phyloP scores from a whole-genome alignment of 2,888 invertebrate genomes.

The Andrena dorsata region DNA sequence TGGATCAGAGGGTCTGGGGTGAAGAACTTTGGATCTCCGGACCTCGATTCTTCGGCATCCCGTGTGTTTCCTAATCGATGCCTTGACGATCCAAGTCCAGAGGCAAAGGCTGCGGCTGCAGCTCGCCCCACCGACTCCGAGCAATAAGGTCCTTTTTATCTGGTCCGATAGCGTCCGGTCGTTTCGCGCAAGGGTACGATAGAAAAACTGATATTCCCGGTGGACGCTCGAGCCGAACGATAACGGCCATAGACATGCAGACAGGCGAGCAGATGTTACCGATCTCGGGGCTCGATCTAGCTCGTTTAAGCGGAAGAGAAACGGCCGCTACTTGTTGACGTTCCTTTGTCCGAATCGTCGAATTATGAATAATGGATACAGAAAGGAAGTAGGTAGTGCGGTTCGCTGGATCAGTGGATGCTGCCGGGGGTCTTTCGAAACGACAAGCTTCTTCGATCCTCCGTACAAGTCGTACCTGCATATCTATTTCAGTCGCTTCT shows the following conservation, averaged over 20 bases:
- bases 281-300: neutral
- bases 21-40: neutral
- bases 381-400: neutral
- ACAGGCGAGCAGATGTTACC: conserved; percentile 27
- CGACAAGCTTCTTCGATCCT: neutral
- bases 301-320: neutral
- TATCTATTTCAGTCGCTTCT: neutral
- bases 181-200: conserved; percentile 8
- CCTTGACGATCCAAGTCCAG: conserved; percentile 1
- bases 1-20: neutral
- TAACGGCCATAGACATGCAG: conserved; percentile 29
- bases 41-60: neutral
- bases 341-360: conserved; percentile 34
- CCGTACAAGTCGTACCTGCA: too few relatives aligned
- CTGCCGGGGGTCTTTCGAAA: neutral
- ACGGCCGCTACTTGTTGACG: conserved; percentile 50
- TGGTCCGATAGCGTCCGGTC: neutral
- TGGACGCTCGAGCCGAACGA: conserved; percentile 1
- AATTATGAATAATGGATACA: conserved; percentile 58
- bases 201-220: conserved; percentile 28
- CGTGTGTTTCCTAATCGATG: neutral
- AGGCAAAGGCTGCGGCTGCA: neutral
- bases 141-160: conserved; percentile 25
- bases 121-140: neutral
- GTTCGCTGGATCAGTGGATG: neutral